Evolutionary conservation across 2,113 vertebrate genomes (phyloP), one percentile per base, ranked within the genome.

Genomic region (Sapajus apella): DNA sequence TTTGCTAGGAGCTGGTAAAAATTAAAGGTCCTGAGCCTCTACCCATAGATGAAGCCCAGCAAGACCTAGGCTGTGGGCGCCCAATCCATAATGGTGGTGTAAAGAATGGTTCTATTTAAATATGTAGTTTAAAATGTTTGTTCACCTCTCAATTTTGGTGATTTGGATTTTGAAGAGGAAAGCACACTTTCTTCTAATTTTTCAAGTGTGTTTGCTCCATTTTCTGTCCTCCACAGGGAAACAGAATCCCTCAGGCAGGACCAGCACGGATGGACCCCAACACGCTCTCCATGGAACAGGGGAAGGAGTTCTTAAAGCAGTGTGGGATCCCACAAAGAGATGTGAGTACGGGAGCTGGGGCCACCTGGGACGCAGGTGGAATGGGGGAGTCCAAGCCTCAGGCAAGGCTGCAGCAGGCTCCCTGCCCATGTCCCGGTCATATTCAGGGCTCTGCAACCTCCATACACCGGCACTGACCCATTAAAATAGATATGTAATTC

Each of bases 271-370:
- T 96, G 94, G 94, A 97, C 17, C 88, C 88, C 47, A 77, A 64
- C 37, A 90, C 21, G 10, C 79, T 96, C 21, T 90, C 96, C 2
- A 64, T 95, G 80, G 50, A 92, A 73, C 30, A 90, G 37, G 94
- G 94, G 7, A 94, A 90, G 73, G n/a, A 47, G 5, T 30, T 96
- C 37, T 83, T 97, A 58, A 90, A n/a, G 52, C 52, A 79, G 14
- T 76, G 80, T 10, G 95, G 89, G 18, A 94, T 96, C 61, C 85
- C 95, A 7, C 64, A 97, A 7, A 87, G 72, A 89, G 96, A 96
- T 9, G 84, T 96, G 32, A 97, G 84, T 85, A 17, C 5, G 35
- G 1, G 5, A 50, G 35, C 5, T 8, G 13, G 47, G 68, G 70
- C 2, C 6, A 32, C 37, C 12, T 10, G 61, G 32, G 77, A 13